Percentiles rank a stretch among this genome's conserved stretches.
Evolutionary conservation across 2,113 vertebrate species (phyloP).

Genomic region (Mus spicilegus): DNA sequence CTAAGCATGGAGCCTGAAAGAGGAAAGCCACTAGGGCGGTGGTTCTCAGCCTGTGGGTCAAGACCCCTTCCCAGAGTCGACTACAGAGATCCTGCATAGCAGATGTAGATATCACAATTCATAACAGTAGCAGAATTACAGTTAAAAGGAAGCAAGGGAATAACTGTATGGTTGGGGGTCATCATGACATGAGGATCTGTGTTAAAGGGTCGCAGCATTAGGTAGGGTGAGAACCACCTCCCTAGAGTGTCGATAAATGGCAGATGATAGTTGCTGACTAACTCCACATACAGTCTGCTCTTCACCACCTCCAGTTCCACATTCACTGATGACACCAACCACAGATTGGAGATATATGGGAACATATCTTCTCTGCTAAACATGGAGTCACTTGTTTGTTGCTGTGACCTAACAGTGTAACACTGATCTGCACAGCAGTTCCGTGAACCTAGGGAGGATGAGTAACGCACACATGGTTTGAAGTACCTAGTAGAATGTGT

Average conservation of each 20-base stretch:
- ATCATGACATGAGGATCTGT: neutral
- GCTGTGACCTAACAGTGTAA: neutral
- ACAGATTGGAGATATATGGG: neutral
- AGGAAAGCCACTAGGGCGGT: neutral
- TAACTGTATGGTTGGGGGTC: too few species aligned
- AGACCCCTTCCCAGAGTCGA: neutral
- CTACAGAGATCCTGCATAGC: neutral
- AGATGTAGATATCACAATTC: neutral
- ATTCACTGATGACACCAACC: neutral
- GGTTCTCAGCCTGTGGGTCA: neutral
- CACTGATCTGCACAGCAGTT: neutral
- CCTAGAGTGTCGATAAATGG: neutral
- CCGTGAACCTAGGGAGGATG: too few species aligned
- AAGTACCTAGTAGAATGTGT: neutral
- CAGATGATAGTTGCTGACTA: accelerated
- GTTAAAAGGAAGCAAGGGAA: too few species aligned
- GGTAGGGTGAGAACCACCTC: neutral
- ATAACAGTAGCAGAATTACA: neutral
- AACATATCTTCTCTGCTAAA: neutral
- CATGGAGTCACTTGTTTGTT: neutral
- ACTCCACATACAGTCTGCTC: accelerated
- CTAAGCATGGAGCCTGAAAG: accelerated
- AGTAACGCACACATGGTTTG: neutral
- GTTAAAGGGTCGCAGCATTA: neutral
- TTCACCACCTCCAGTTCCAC: neutral